These are phyloP conservation scores for Nothobranchius kuhntae DNA, from an alignment of 2,113 vertebrate genomes.

Conservation along the genomic window DNA sequence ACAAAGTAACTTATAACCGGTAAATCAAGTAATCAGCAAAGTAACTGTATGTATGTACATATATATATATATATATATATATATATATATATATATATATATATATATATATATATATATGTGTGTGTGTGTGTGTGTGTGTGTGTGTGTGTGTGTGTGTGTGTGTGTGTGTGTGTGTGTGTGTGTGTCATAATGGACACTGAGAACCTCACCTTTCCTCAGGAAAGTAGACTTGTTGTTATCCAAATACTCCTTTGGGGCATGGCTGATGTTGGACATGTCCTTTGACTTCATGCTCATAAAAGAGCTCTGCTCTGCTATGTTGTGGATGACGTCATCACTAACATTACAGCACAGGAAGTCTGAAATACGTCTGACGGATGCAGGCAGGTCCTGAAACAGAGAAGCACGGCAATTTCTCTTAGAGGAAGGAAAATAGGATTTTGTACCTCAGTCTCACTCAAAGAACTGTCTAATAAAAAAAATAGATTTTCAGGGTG, in stretches of 20 bases:
- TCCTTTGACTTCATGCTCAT: constrained; percentile 76
- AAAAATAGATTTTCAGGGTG: no score
- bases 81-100: no score
- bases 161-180: neutral
- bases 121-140: no score
- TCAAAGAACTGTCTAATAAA: no score
- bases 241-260: constrained; percentile 54
- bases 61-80: no score
- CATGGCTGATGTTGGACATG: constrained; percentile 78
- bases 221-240: constrained; percentile 63
- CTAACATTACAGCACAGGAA: constrained; percentile 76
- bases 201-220: constrained; percentile 76
- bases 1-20: no score
- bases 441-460: no score
- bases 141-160: no score
- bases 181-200: neutral
- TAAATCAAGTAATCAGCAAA: no score
- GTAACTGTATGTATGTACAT: no score
- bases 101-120: no score
- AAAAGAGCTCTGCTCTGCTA: constrained; percentile 76
- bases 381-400: constrained; percentile 73
- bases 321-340: constrained; percentile 61
- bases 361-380: constrained; percentile 59
- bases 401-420: neutral
- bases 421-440: neutral